Conservation (phyloP, 2,888 invertebrate genomes). For the Tiliacea aurago region DNA sequence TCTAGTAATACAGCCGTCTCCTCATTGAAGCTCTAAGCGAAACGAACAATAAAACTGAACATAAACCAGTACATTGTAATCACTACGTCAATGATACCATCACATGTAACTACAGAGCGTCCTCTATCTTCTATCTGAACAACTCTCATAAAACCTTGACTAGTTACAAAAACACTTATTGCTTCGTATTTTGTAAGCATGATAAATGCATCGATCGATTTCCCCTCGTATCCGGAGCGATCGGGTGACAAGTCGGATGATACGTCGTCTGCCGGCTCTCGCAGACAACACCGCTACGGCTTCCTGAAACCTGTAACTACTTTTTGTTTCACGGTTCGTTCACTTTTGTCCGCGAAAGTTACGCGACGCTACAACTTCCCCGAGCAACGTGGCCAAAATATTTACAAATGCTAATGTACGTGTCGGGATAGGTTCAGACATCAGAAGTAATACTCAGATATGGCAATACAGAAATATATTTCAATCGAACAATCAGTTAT, state of each 20-base stretch:
- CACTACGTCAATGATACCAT: slow-evolving; percentile 13
- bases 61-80: slow-evolving; percentile 40
- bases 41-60: slow-evolving; percentile 45
- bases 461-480: too few relatives aligned
- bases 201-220: slow-evolving; percentile 71
- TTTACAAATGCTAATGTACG: slow-evolving; percentile 54
- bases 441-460: too few relatives aligned
- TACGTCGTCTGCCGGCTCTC: slow-evolving; percentile 69
- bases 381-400: slow-evolving; percentile 49
- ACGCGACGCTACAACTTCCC: slow-evolving; percentile 44
- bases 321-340: slow-evolving; percentile 79
- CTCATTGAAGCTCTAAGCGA: slow-evolving; percentile 20
- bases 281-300: slow-evolving; percentile 80
- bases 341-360: slow-evolving; percentile 72
- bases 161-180: slow-evolving; percentile 50
- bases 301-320: slow-evolving; percentile 86
- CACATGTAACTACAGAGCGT: slow-evolving; percentile 9
- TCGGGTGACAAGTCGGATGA: slow-evolving; percentile 69
- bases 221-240: slow-evolving; percentile 62
- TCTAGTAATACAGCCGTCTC: slow-evolving; percentile 18
- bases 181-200: slow-evolving; percentile 68
- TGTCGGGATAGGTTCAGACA: too few relatives aligned
- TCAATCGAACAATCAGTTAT: too few relatives aligned
- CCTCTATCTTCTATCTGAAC: slow-evolving; percentile 19
- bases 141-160: slow-evolving; percentile 37